Conservation (phyloP, 2,888 invertebrate species). For the Lymantria monacha region DNA sequence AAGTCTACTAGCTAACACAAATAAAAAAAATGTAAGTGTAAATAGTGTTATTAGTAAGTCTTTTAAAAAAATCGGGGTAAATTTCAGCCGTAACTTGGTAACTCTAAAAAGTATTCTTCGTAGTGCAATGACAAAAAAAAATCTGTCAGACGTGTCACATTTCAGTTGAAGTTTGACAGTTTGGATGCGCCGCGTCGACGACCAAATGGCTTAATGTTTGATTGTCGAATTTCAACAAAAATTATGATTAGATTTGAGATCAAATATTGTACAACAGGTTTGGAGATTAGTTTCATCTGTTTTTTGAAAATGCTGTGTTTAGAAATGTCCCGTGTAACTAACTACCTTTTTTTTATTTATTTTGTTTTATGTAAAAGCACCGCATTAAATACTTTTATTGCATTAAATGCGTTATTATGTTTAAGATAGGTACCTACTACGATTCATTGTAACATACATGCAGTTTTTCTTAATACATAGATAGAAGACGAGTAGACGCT, state of each 20-base stretch:
- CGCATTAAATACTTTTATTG: too few species aligned
- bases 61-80: too few species aligned
- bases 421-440: too few species aligned
- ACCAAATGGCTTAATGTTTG: conserved; percentile 61
- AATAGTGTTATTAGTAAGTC: too few species aligned
- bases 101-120: conserved; percentile 14
- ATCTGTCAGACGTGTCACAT: conserved; percentile 74
- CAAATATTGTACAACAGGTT: conserved; percentile 36
- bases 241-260: conserved; percentile 51
- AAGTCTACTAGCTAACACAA: too few species aligned
- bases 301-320: conserved; percentile 27
- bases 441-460: too few species aligned
- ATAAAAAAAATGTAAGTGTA: too few species aligned
- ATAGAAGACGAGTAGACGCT: too few species aligned
- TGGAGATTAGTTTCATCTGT: conserved; percentile 45
- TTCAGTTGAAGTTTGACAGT: conserved; percentile 73
- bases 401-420: too few species aligned
- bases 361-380: too few species aligned
- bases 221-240: conserved; percentile 64
- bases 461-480: too few species aligned
- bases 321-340: background rate
- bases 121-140: conserved; percentile 43
- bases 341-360: too few species aligned
- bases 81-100: conserved; percentile 2
- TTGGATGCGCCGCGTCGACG: conserved; percentile 57